A percentile compares a stretch with the other conserved stretches of the same genome.
phyloP scores from a whole-genome alignment of 2,797 vertebrate species.

The Danionella dracula region DNA sequence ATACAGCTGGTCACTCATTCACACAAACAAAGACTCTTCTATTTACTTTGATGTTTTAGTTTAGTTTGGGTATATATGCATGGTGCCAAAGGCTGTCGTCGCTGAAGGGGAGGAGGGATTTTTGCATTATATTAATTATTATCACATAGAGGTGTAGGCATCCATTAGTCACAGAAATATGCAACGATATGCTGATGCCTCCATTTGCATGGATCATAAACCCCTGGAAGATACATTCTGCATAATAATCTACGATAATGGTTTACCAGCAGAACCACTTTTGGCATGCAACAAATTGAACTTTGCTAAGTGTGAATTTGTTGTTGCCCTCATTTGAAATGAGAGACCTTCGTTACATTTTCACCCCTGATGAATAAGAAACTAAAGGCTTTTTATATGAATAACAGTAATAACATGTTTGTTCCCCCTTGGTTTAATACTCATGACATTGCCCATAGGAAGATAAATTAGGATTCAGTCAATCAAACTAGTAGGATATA shows the following conservation, averaged over 20 bases:
- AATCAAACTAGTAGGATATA: too few relatives aligned
- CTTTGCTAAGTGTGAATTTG: conserved; percentile 65
- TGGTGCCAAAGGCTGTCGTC: conserved; percentile 45
- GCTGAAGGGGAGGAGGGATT: conserved; percentile 31
- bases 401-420: conserved; percentile 32
- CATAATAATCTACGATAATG: conserved; percentile 59
- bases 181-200: conserved; percentile 66
- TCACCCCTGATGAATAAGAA: conserved; percentile 51
- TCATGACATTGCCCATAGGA: conserved; percentile 14
- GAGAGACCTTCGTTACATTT: conserved; percentile 64
- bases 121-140: conserved; percentile 46
- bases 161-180: conserved; percentile 68
- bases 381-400: conserved; percentile 47
- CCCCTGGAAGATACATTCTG: conserved; percentile 60
- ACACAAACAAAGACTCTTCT: background rate
- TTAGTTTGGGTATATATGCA: conserved; percentile 30
- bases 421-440: conserved; percentile 1
- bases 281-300: conserved; percentile 53
- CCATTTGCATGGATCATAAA: conserved; percentile 75
- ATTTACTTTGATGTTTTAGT: background rate
- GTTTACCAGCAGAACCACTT: conserved; percentile 40
- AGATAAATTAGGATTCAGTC: too few relatives aligned
- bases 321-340: conserved; percentile 58
- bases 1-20: background rate
- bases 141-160: conserved; percentile 59